Conservation (phyloP, 1,140 invertebrate genomes). For the Drosophila punjabiensis region DNA sequence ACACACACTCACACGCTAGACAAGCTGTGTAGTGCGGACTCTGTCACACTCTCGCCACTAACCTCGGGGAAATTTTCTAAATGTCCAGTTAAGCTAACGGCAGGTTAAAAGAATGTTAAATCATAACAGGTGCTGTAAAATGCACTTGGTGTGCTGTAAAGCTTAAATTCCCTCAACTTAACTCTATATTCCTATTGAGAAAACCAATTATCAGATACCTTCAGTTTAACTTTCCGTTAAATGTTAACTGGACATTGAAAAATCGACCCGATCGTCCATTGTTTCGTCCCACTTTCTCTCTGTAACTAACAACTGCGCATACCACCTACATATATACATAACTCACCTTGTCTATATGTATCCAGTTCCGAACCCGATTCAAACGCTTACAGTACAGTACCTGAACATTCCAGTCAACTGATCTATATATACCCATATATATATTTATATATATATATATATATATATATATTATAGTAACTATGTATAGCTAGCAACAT, state of each 20-base stretch:
- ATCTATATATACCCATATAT: constrained; percentile 65
- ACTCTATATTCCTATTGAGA: neutral
- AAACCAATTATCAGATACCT: neutral
- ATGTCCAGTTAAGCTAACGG: neutral
- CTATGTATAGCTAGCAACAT: constrained; percentile 85
- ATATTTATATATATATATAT: constrained; percentile 65
- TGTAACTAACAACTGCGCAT: constrained; percentile 35
- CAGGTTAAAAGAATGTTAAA: neutral
- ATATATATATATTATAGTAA: constrained; percentile 48
- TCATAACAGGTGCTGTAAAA: neutral
- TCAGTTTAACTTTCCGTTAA: neutral
- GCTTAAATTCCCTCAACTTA: neutral
- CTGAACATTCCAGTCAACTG: constrained; percentile 51
- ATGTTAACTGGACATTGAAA: constrained; percentile 1
- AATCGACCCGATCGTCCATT: constrained; percentile 19
- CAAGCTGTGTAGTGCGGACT: constrained; percentile 23
- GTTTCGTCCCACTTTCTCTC: constrained; percentile 35
- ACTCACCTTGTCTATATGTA: constrained; percentile 44
- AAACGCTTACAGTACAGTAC: constrained; percentile 78
- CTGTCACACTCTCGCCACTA: constrained; percentile 11
- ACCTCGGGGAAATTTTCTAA: neutral
- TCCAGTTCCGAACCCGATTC: constrained; percentile 26
- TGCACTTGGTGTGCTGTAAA: neutral
- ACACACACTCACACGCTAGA: constrained; percentile 5
- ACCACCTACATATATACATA: constrained; percentile 14